Percentiles rank a stretch among this genome's conserved stretches.
These are phyloP conservation scores for Odontomyia ornata DNA, from an alignment of 2,888 invertebrate genomes.

Conservation along the genomic window DNA sequence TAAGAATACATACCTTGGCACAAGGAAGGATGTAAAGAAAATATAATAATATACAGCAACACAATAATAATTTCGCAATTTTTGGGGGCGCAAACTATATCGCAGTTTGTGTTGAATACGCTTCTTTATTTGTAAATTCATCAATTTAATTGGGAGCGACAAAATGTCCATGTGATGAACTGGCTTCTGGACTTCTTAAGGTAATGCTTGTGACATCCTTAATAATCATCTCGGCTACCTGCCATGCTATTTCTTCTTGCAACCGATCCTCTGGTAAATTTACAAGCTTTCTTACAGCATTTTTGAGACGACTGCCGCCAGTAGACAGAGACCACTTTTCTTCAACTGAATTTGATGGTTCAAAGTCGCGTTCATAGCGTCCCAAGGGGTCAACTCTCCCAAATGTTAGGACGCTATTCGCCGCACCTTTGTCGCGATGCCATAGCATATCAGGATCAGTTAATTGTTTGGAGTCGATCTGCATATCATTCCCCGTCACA, in stretches of 20 bases:
- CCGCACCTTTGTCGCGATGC: slow-evolving; percentile 72
- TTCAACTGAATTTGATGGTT: slow-evolving; percentile 73
- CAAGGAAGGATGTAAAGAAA: too few species aligned
- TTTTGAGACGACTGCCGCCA: slow-evolving; percentile 62
- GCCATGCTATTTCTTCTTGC: slow-evolving; percentile 96
- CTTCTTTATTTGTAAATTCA: too few species aligned
- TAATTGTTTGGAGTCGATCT: slow-evolving; percentile 82
- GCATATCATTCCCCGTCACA: slow-evolving; percentile 67
- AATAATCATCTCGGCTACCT: slow-evolving; percentile 96
- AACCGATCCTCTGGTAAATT: slow-evolving; percentile 86
- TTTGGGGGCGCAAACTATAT: too few species aligned
- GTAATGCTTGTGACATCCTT: slow-evolving; percentile 93
- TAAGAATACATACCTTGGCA: too few species aligned
- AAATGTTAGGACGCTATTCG: slow-evolving; percentile 76
- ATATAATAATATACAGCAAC: too few species aligned
- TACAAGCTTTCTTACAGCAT: slow-evolving; percentile 81
- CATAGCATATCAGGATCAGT: slow-evolving; percentile 90
- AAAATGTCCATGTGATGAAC: too few species aligned
- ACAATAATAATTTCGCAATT: too few species aligned
- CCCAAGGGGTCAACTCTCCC: slow-evolving; percentile 89
- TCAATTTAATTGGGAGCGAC: too few species aligned
- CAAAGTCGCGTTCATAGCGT: slow-evolving; percentile 90
- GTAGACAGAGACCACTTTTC: slow-evolving; percentile 59
- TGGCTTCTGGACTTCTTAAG: slow-evolving; percentile 65
- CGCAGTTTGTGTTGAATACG: too few species aligned